phyloP scores from a whole-genome alignment of 2,113 vertebrate species.

The Chaetura pelagica region DNA sequence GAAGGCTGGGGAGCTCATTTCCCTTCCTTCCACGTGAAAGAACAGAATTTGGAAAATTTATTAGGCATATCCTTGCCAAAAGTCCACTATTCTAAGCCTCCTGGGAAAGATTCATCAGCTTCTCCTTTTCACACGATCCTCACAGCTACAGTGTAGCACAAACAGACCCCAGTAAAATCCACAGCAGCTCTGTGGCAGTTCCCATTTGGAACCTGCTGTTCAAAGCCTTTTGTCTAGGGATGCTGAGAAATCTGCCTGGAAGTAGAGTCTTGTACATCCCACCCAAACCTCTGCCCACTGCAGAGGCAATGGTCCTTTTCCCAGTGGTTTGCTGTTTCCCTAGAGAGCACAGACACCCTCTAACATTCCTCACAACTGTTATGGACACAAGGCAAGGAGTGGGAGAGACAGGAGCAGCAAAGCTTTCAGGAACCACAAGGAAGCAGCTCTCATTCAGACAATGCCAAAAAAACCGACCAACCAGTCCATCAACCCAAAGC shows the following conservation, averaged over 20 bases:
- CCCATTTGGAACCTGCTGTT: neutral
- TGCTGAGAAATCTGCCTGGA: neutral
- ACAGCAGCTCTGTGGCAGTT: fast-evolving
- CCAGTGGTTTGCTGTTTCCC: neutral
- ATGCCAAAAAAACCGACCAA: neutral
- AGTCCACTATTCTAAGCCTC: neutral
- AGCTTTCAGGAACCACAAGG: neutral
- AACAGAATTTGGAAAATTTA: neutral
- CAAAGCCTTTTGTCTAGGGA: neutral
- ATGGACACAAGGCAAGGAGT: neutral
- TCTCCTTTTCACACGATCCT: neutral
- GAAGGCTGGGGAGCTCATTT: neutral
- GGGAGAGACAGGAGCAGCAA: neutral
- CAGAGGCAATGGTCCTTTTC: neutral
- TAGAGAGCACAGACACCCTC: neutral
- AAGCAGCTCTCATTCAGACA: neutral
- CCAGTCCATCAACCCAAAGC: neutral
- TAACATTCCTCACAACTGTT: fast-evolving
- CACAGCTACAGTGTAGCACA: neutral
- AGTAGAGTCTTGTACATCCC: neutral
- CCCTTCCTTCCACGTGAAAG: neutral
- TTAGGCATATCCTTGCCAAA: neutral
- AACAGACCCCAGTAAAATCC: neutral
- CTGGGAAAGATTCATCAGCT: neutral
- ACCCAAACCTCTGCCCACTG: neutral